These are phyloP conservation scores for Psittacula echo DNA, from an alignment of 2,797 vertebrate genomes.

Conservation along the genomic window DNA sequence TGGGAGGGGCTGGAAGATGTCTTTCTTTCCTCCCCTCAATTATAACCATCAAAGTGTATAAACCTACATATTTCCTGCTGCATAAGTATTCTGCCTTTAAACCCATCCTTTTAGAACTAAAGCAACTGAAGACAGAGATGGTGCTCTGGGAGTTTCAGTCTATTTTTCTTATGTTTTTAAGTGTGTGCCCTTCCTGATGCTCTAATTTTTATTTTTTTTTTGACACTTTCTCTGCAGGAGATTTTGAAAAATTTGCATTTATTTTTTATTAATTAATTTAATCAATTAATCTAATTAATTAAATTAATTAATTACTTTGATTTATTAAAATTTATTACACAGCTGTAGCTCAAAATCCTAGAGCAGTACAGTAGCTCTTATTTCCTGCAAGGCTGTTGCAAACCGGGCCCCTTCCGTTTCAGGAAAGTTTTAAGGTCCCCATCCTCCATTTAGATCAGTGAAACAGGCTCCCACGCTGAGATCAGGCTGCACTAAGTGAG, in stretches of 20 bases:
- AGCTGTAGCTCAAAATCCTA: not conserved
- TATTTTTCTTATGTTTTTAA: not conserved
- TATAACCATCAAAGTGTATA: not conserved
- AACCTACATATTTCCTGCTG: not conserved
- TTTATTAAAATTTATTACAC: not conserved
- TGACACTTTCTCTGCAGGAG: not conserved
- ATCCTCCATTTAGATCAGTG: not conserved
- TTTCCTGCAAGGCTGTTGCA: not conserved
- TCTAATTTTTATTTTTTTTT: not conserved
- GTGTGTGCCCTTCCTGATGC: rapidly evolving
- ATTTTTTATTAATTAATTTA: too few relatives aligned
- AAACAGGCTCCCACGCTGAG: not conserved
- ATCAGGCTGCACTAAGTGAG: not conserved
- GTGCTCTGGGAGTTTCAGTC: not conserved
- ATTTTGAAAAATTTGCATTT: not conserved
- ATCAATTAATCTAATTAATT: too few relatives aligned
- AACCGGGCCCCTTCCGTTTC: not conserved
- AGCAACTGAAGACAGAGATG: not conserved
- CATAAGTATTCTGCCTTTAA: not conserved
- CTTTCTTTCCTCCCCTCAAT: rapidly evolving
- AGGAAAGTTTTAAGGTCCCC: not conserved
- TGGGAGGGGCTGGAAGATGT: rapidly evolving
- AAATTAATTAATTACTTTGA: too few relatives aligned
- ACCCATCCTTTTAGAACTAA: not conserved
- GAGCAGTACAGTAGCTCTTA: not conserved